phyloP scores from a whole-genome alignment of 2,888 invertebrate species.

The Eretmocerus hayati region DNA sequence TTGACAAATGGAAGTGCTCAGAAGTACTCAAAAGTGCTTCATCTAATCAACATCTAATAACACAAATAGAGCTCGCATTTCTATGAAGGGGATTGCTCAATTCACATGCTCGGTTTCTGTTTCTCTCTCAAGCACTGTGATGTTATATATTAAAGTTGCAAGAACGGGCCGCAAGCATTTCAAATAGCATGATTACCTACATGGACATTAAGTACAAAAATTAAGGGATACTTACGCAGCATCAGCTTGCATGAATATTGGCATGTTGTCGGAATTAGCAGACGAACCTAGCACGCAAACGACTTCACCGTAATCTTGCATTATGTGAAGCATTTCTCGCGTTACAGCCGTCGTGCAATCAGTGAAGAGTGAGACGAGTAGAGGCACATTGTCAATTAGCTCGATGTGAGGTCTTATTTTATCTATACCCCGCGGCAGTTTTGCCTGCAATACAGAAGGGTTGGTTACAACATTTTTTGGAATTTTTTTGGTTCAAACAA shows the following conservation, averaged over 20 bases:
- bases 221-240: slow-evolving; percentile 55
- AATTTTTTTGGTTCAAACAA: not conserved
- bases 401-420: slow-evolving; percentile 94
- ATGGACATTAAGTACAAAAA: no score
- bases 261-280: slow-evolving; percentile 83
- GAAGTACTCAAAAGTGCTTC: no score
- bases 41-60: no score
- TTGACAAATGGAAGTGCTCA: no score
- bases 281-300: slow-evolving; percentile 91
- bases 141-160: no score
- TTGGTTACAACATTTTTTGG: not conserved
- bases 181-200: no score
- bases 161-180: no score
- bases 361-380: slow-evolving; percentile 94
- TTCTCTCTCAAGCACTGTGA: no score
- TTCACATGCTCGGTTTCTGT: no score
- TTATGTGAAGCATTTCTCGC: slow-evolving; percentile 85
- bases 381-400: slow-evolving; percentile 93
- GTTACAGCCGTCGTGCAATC: slow-evolving; percentile 93
- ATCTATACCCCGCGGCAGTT: slow-evolving; percentile 91
- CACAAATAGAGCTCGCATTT: no score
- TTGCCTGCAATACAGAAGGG: slow-evolving; percentile 57
- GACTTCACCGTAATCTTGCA: slow-evolving; percentile 95
- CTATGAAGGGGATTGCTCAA: no score
- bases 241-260: slow-evolving; percentile 91